Evolutionary conservation across 1,140 invertebrate genomes (phyloP).

Genomic region (Drosophila asahinai): DNA sequence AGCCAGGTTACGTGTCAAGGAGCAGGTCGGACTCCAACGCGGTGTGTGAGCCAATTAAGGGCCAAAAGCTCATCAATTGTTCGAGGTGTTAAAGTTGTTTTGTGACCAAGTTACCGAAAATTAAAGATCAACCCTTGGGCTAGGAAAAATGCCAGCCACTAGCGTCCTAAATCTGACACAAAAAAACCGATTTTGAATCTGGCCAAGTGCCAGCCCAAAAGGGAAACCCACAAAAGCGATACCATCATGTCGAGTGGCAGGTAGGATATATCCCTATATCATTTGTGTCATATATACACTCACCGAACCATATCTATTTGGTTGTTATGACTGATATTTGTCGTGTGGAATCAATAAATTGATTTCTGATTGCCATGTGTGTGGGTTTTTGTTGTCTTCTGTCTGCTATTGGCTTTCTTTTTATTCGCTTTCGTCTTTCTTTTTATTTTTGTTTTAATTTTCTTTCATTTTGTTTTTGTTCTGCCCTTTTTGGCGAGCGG

Average conservation of each 20-base stretch:
- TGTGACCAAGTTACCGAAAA: slow-evolving; percentile 9
- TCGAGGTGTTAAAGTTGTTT: slow-evolving; percentile 9
- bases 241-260: slow-evolving; percentile 68
- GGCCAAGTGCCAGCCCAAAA: slow-evolving; percentile 58
- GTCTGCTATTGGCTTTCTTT: slow-evolving; percentile 13
- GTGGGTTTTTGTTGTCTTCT: slow-evolving; percentile 48
- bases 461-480: slow-evolving; percentile 11
- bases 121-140: slow-evolving; percentile 12
- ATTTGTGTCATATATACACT: slow-evolving; percentile 16
- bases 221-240: slow-evolving; percentile 25
- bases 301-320: slow-evolving; percentile 19
- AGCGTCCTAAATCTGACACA: slow-evolving; percentile 29
- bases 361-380: slow-evolving; percentile 73
- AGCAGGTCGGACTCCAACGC: slow-evolving; percentile 10
- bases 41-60: slow-evolving; percentile 29
- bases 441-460: slow-evolving; percentile 15
- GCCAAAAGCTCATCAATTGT: slow-evolving; percentile 24
- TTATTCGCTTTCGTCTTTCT: slow-evolving; percentile 5
- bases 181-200: slow-evolving; percentile 39
- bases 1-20: slow-evolving; percentile 47
- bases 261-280: slow-evolving; percentile 36
- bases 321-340: slow-evolving; percentile 62
- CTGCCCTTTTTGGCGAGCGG: slow-evolving; percentile 24
- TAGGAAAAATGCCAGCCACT: slow-evolving; percentile 12
- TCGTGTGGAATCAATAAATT: slow-evolving; percentile 81